These are phyloP conservation scores for Malthinus seriepunctatus DNA, from an alignment of 2,888 invertebrate genomes.

Conservation along the genomic window DNA sequence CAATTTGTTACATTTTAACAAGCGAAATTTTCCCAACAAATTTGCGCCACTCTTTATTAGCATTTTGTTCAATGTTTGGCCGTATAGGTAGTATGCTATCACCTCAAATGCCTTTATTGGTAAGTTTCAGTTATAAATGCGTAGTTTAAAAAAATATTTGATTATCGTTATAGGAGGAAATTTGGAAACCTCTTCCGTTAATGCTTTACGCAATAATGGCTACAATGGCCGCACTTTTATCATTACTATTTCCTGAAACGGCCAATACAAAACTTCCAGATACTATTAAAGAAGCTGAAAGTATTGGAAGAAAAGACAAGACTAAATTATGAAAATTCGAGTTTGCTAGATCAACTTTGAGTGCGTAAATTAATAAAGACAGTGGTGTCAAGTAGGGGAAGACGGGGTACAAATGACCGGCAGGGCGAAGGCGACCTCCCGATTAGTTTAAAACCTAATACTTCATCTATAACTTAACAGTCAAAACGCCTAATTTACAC, in stretches of 20 bases:
- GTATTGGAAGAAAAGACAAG: conserved; percentile 45
- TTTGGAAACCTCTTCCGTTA: conserved; percentile 61
- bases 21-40: conserved; percentile 71
- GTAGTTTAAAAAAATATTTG: not conserved
- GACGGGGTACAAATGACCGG: too few relatives aligned
- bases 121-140: conserved; percentile 46
- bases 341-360: too few relatives aligned
- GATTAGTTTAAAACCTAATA: too few relatives aligned
- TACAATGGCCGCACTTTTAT: conserved; percentile 62
- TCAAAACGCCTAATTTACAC: too few relatives aligned
- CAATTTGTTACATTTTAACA: conserved; percentile 67
- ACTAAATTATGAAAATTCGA: too few relatives aligned
- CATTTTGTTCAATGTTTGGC: conserved; percentile 67
- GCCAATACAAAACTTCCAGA: conserved; percentile 67
- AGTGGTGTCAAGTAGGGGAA: too few relatives aligned
- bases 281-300: conserved; percentile 70
- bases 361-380: too few relatives aligned
- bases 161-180: conserved; percentile 41
- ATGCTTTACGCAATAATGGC: conserved; percentile 67
- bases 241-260: conserved; percentile 72
- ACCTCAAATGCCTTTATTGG: conserved; percentile 69
- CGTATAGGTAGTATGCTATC: conserved; percentile 67
- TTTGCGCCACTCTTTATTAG: conserved; percentile 65
- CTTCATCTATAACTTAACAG: too few relatives aligned
- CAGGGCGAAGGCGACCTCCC: too few relatives aligned